These are phyloP conservation scores for Drosophila leonis DNA, from an alignment of 2,888 invertebrate species.

Conservation along the genomic window DNA sequence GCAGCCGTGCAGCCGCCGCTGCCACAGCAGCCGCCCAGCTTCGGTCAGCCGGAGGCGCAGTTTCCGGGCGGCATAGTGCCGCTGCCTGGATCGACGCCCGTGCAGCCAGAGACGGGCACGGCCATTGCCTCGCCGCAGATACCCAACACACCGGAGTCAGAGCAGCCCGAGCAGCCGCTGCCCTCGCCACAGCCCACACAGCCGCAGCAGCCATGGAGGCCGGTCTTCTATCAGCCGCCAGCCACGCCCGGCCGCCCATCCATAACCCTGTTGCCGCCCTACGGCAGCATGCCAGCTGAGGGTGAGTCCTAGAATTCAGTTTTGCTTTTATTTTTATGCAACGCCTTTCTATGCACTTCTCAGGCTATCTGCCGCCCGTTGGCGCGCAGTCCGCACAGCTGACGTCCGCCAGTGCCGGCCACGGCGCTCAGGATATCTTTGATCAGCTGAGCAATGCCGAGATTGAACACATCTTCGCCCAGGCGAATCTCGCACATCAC, in stretches of 20 bases:
- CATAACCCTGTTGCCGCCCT: constrained; percentile 81
- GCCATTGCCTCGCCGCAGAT: constrained; percentile 83
- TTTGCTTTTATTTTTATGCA: background rate
- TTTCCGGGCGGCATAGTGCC: constrained; percentile 76
- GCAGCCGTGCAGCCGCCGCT: constrained; percentile 76
- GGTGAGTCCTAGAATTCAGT: constrained; percentile 51
- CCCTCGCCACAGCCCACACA: constrained; percentile 42
- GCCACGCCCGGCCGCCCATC: constrained; percentile 74
- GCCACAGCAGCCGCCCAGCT: constrained; percentile 77
- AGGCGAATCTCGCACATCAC: constrained; percentile 78
- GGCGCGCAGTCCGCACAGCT: constrained; percentile 48
- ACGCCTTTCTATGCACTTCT: background rate
- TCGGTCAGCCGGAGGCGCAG: constrained; percentile 72
- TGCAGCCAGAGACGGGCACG: constrained; percentile 74
- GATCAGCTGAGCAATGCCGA: constrained; percentile 80
- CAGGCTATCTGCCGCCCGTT: constrained; percentile 80
- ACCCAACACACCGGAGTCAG: constrained; percentile 64
- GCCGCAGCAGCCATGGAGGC: constrained; percentile 78
- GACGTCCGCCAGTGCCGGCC: constrained; percentile 39
- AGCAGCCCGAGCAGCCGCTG: constrained; percentile 56
- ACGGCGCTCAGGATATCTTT: constrained; percentile 62
- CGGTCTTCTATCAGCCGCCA: constrained; percentile 71
- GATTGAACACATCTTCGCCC: constrained; percentile 81
- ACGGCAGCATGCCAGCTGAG: constrained; percentile 73
- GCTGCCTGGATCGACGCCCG: constrained; percentile 65